Evolutionary conservation across 2,113 vertebrate species (phyloP), one percentile per base, ranked within the genome.

Genomic region (Megaceryle torquata): DNA sequence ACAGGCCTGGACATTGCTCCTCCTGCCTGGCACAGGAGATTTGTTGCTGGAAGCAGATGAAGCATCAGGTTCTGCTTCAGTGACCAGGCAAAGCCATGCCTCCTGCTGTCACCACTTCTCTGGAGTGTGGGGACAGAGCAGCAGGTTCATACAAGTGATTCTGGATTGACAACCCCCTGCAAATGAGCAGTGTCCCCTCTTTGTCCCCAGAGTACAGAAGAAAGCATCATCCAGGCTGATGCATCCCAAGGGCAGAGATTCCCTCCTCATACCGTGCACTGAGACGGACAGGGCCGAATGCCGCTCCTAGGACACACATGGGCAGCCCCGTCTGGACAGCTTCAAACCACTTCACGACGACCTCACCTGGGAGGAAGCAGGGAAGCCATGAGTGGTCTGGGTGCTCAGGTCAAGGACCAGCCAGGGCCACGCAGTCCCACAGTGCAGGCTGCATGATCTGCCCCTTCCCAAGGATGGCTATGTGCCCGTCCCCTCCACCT

Each of bases 301-400:
- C 92, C 2, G 99, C 99, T 97, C 99, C 99, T 82, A 99, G 98
- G 77, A 99, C 82, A 68, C 99, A 99, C 99, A 99, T 99, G 94
- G 99, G 99, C 83, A 99, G 98, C 51, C 99, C 98, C 0, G 99
- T 99, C 97, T 99, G 99, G 64, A 98, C 76, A 2, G 99, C 99
- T 91, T 99, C 99, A 2, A 99, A 99, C 98, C 98, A 99, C 57
- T 99, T 99, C 67, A 99, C 99, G 50, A 98, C 98, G 5, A 99
- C 98, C 93, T 99, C 99, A 5, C 99, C 99, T 99, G 97, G 17
- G 10, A 86, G 54, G 56, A 56, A 88, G 61, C 15, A 61, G 21
- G 37, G 48, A 59, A 33, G 29, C 13, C 5, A 2, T 97, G 54
- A 95, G 72, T 0, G 3, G 15, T 37, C 64, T 46, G 8, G 26